These are phyloP conservation scores for Picus viridis DNA, from an alignment of 2,797 vertebrate genomes.

Conservation along the genomic window DNA sequence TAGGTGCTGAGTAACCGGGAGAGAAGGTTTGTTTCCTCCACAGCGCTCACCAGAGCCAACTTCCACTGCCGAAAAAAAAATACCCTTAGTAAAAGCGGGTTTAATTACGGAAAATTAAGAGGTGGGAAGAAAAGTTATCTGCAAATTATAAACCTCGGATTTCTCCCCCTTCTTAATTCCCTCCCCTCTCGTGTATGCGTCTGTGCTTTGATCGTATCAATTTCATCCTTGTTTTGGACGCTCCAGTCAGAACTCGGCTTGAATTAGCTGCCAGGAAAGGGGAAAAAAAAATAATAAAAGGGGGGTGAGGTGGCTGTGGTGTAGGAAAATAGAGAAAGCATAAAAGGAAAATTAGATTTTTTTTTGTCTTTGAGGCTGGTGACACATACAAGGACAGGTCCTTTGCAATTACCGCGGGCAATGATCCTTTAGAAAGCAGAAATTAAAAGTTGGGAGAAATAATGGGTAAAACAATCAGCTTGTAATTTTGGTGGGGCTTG, in stretches of 20 bases:
- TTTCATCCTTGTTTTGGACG: conserved; percentile 59
- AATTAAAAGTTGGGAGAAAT: conserved; percentile 96
- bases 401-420: conserved; percentile 93
- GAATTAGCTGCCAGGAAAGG: conserved; percentile 43
- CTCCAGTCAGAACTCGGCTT: conserved; percentile 16
- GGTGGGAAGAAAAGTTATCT: not conserved
- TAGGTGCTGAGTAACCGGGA: not conserved
- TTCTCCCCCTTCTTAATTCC: not conserved
- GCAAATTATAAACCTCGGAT: not conserved
- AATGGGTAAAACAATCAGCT: conserved; percentile 92
- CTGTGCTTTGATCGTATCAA: conserved; percentile 22
- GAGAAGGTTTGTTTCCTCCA: not conserved
- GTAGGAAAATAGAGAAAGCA: conserved; percentile 61
- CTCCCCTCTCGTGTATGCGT: not conserved
- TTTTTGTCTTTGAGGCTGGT: conserved; percentile 77
- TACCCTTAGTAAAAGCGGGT: not conserved
- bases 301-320: rapidly evolving
- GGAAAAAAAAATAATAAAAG: not conserved
- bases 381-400: conserved; percentile 90
- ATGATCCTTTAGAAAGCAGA: conserved; percentile 93
- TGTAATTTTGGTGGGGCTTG: conserved; percentile 82
- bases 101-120: not conserved
- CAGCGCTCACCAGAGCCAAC: not conserved
- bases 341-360: conserved; percentile 72
- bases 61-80: not conserved